Evolutionary conservation across 2,797 vertebrate genomes (phyloP).

Genomic region (Sylvia borin): DNA sequence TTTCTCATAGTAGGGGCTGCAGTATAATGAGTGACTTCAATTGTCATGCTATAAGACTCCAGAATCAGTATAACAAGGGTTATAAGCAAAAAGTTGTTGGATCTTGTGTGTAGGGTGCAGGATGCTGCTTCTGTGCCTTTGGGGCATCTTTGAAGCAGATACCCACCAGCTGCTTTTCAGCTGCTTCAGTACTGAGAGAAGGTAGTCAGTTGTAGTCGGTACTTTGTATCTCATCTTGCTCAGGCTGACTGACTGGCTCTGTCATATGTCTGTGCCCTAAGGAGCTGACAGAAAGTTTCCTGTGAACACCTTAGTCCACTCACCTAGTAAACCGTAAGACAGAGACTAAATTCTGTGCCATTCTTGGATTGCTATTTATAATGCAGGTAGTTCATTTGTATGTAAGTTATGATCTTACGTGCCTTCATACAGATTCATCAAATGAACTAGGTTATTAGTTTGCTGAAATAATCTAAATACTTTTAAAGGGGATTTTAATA

Average conservation of each 20-base stretch:
- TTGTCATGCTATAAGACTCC: background rate
- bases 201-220: background rate
- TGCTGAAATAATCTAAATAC: background rate
- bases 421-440: background rate
- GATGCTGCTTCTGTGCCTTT: background rate
- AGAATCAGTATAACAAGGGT: background rate
- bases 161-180: background rate
- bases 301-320: background rate
- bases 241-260: background rate
- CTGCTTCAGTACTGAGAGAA: background rate
- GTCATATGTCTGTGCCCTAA: rapidly evolving
- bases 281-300: background rate
- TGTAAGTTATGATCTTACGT: background rate
- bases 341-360: background rate
- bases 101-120: background rate
- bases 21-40: background rate
- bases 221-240: background rate
- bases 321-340: background rate
- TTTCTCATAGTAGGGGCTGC: background rate
- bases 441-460: background rate
- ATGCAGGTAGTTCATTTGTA: background rate
- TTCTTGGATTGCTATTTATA: background rate
- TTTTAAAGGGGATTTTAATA: background rate
- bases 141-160: background rate
- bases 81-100: background rate